Base-by-base conservation (phyloP, 2,888 invertebrate genomes). In the Aelia acuminata region DNA sequence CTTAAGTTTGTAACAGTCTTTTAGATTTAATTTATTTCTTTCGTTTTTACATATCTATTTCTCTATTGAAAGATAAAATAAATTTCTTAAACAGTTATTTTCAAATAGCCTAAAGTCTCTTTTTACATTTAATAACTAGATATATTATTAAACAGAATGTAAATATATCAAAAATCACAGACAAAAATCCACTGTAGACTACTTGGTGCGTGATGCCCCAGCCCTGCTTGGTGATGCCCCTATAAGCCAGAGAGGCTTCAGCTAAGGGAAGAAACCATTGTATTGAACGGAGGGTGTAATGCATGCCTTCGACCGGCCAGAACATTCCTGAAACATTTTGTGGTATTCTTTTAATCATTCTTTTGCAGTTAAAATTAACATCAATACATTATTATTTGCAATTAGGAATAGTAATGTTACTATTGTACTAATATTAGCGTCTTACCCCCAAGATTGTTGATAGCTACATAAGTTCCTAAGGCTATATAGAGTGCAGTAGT, bases 401-500 rank as follows among this genome's bases (percentile, higher is more conserved):
- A n/a, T n/a, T n/a, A n/a, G n/a, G n/a, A n/a, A n/a, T n/a, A n/a
- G n/a, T n/a, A n/a, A n/a, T n/a, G n/a, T n/a, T 50, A 49, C 26
- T 18, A 85, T 48, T 18, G 13, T 1, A 15, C 22, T 11, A 15
- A 13, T 39, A 85, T 11, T 4, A 49, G 1, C n/a, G n/a, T 22
- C 35, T 50, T 50, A 85, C 97, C 98, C 92, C 97, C 96, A 8
- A 97, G 93, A 90, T 98, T 93, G 90, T 98, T 95, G 94, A 97
- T 95, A 0, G 98, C 98, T 91, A 98, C 98, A 92, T 98, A 97
- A 90, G 96, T 96, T 22, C 98, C 98, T 0, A 97, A 95, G 0
- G 97, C 95, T 15, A 96, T 94, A 92, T 97, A 97, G 93, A 97
- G 96, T 0, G 97, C 96, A 91, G 96, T 94, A 0, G 95, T 95